phyloP scores from a whole-genome alignment of 1,140 invertebrate species.

The Tribolium castaneum region DNA sequence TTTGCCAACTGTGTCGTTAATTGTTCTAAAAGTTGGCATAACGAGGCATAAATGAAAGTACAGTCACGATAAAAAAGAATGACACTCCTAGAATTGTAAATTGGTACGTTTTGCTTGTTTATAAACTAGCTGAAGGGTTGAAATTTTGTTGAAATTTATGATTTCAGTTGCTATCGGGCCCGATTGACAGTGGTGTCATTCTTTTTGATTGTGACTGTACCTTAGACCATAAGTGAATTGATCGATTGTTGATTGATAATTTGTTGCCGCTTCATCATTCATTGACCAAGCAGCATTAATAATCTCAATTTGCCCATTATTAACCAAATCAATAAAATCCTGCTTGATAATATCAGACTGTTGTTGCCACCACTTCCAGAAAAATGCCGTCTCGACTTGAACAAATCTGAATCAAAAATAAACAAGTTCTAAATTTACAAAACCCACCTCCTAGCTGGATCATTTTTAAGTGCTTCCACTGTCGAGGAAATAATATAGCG shows the following conservation, averaged over 20 bases:
- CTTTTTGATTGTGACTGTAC: too few relatives aligned
- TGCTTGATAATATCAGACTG: conserved; percentile 67
- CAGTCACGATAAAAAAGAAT: too few relatives aligned
- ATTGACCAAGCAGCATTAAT: conserved; percentile 78
- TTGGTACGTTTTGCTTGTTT: too few relatives aligned
- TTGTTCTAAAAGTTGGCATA: conserved; percentile 37
- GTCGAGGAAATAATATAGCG: conserved; percentile 79
- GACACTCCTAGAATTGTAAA: too few relatives aligned
- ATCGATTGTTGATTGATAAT: conserved; percentile 87
- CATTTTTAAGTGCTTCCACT: conserved; percentile 73
- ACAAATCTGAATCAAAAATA: conserved; percentile 53
- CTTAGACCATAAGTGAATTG: conserved; percentile 76
- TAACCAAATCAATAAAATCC: conserved; percentile 63
- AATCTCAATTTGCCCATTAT: conserved; percentile 78
- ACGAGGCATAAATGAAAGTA: background rate
- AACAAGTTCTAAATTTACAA: background rate
- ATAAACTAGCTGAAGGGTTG: too few relatives aligned
- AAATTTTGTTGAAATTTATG: too few relatives aligned
- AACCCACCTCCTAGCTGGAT: conserved; percentile 73
- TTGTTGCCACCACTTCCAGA: conserved; percentile 75
- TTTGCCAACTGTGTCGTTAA: conserved; percentile 71
- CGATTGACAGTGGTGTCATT: too few relatives aligned
- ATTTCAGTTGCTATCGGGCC: too few relatives aligned
- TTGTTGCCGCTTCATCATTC: conserved; percentile 84
- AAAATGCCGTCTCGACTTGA: conserved; percentile 65